phyloP scores from a whole-genome alignment of 2,113 vertebrate species.

The human region GRCh38 chr5:76031501-76032000 shows the following conservation, averaged over 20 bases:
- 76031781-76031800: background rate
- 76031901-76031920: background rate
- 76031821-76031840: background rate
- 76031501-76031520: background rate
- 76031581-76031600: background rate
- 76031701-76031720: conserved; percentile 21
- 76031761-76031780: conserved; percentile 41
- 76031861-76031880: background rate
- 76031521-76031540: background rate
- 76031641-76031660: background rate
- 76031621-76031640: background rate
- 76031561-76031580: background rate
- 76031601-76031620: conserved; percentile 17
- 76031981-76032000: background rate
- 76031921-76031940: background rate
- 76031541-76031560: background rate
- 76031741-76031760: conserved; percentile 47
- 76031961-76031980: background rate
- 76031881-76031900: background rate
- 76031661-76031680: background rate
- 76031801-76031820: background rate
- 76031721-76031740: conserved; percentile 24
- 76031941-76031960: background rate
- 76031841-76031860: background rate
- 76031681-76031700: conserved; percentile 25